phyloP scores from a whole-genome alignment of 2,888 invertebrate genomes.

The Caenorhabditis sulstoni region DNA sequence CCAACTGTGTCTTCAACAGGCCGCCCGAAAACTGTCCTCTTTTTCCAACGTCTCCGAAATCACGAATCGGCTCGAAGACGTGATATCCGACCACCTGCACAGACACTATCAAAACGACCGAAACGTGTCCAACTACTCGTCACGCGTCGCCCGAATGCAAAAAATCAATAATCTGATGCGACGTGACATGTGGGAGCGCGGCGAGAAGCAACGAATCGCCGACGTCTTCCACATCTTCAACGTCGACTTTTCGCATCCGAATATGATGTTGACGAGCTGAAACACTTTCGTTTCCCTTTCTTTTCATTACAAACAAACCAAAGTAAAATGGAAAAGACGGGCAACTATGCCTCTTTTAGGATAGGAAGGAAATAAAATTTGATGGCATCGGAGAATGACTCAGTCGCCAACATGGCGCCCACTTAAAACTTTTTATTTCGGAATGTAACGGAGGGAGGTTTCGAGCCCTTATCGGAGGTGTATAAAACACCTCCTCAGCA shows the following conservation, averaged over 20 bases:
- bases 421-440: too few relatives aligned
- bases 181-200: slow-evolving; percentile 7
- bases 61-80: slow-evolving; percentile 18
- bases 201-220: slow-evolving; percentile 17
- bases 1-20: slow-evolving; percentile 25
- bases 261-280: slow-evolving; percentile 17
- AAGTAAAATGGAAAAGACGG: slow-evolving; percentile 25
- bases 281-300: too few relatives aligned
- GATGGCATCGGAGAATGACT: too few relatives aligned
- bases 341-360: too few relatives aligned
- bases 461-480: too few relatives aligned
- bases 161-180: slow-evolving; percentile 41
- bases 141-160: slow-evolving; percentile 23
- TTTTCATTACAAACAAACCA: too few relatives aligned
- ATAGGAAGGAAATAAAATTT: too few relatives aligned
- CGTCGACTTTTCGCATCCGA: slow-evolving; percentile 22
- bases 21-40: slow-evolving; percentile 4
- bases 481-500: too few relatives aligned
- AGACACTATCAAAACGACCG: slow-evolving; percentile 12
- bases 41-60: slow-evolving; percentile 3
- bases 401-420: too few relatives aligned
- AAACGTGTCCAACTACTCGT: slow-evolving; percentile 23
- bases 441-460: too few relatives aligned
- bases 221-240: slow-evolving; percentile 27
- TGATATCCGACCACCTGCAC: slow-evolving; percentile 20